A percentile compares a stretch with the other conserved stretches of the same genome.
Conservation (phyloP, 1,140 invertebrate species). For the Meteorus sp. region DNA sequence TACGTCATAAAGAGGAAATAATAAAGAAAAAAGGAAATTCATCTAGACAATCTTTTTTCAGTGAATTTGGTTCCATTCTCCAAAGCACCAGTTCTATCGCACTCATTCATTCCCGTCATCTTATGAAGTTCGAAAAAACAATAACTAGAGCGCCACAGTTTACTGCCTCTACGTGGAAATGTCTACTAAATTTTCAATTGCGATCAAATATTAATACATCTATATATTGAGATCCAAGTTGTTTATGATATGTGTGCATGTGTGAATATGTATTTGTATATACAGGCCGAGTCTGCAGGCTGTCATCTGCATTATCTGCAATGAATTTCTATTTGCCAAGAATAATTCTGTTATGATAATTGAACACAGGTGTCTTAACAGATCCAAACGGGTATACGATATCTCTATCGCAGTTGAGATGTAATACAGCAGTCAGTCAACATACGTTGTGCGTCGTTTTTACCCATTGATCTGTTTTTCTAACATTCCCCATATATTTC, state of each 20-base stretch:
- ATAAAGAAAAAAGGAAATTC: too few relatives aligned
- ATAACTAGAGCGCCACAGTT: too few relatives aligned
- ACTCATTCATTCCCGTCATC: too few relatives aligned
- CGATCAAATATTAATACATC: neutral
- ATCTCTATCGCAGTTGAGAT: conserved; percentile 10
- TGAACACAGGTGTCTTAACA: conserved; percentile 41
- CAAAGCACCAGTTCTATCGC: too few relatives aligned
- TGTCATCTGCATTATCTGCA: conserved; percentile 29
- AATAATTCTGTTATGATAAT: conserved; percentile 47
- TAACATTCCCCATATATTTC: too few relatives aligned
- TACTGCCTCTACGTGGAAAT: too few relatives aligned
- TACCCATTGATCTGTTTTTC: neutral
- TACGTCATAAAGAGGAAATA: too few relatives aligned
- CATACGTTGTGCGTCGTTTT: neutral
- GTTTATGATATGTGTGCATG: neutral
- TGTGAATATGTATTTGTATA: too few relatives aligned
- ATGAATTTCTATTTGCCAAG: conserved; percentile 39
- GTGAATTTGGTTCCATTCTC: too few relatives aligned
- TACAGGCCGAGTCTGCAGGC: neutral
- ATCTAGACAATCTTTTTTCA: too few relatives aligned
- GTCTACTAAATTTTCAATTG: neutral
- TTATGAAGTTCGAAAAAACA: too few relatives aligned
- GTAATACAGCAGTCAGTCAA: neutral
- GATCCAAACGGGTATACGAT: neutral
- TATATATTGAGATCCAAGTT: neutral